These are phyloP conservation scores for Okapia johnstoni DNA, from an alignment of 2,113 vertebrate genomes.

Conservation along the genomic window DNA sequence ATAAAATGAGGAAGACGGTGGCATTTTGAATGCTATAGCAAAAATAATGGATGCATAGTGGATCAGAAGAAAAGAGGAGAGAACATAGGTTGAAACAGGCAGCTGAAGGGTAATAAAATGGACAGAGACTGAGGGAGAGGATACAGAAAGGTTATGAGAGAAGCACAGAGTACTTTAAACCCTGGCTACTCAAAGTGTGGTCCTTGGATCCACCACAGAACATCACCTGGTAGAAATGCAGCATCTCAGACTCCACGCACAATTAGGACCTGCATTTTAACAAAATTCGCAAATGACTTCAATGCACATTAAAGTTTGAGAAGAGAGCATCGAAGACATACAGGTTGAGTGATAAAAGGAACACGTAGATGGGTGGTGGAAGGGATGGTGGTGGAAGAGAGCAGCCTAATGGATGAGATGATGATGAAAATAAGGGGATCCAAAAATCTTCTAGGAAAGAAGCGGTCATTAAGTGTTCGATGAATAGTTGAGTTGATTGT, in stretches of 20 bases:
- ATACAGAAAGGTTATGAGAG: not conserved
- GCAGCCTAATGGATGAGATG: not conserved
- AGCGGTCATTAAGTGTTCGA: not conserved
- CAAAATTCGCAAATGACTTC: not conserved
- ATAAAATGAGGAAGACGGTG: not conserved
- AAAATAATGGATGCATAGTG: not conserved
- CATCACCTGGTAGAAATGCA: not conserved
- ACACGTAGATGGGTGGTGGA: not conserved
- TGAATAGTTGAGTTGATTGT: not conserved
- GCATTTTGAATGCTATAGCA: not conserved
- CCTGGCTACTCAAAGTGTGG: not conserved
- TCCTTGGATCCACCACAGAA: not conserved
- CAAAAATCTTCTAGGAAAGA: not conserved
- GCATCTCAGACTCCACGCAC: not conserved
- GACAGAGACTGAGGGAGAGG: not conserved
- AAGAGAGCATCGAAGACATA: not conserved
- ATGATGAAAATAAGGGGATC: no score
- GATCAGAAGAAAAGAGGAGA: not conserved
- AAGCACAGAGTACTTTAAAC: not conserved
- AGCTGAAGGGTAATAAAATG: not conserved
- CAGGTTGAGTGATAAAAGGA: not conserved
- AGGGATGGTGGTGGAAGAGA: not conserved
- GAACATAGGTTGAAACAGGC: not conserved
- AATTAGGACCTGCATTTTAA: not conserved
- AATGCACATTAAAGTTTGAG: not conserved